Base-by-base conservation (phyloP, 2,888 invertebrate genomes). In the Macrophya annulata region DNA sequence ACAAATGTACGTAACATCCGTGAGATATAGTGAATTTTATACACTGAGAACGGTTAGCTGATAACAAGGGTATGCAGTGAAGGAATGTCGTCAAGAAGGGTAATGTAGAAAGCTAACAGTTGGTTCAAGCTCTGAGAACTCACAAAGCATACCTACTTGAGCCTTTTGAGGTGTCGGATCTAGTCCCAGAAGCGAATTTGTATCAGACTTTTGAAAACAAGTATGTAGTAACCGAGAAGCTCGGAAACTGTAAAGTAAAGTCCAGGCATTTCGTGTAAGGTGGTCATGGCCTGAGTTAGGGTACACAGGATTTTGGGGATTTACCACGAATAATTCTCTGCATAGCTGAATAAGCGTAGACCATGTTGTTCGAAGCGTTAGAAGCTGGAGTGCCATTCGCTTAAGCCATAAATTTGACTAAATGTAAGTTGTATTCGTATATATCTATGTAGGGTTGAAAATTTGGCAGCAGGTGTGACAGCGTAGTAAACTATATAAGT, bases 381-480 rank as follows among this genome's bases (percentile, higher is more conserved):
- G 51, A 8, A 17, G 37, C 31, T 31, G 74, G 45, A n/a, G 37
- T 71, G 71, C 17, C 4, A n/a, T 15, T 51, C 31, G 31, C 15
- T 51, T 8, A 25, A 25, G 51, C 17, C 9, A 51, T 77, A 77
- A 77, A 55, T 77, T 77, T 37, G n/a, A 9, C n/a, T 17, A 37
- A 37, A 77, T n/a, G 77, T 77, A n/a, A 48, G 48, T 55, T 55
- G 77, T 51, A 37, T 55, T 31, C n/a, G 48, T 55, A 55, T 8
- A n/a, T 25, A 21, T 45, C 17, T n/a, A 79, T n/a, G 1, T 37
- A 79, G 51, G 45, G 45, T 31, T 55, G 59, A 79, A 79, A 81
- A 59, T 81, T 81, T 25, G 62, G 81, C 43, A 81, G 62, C 81
- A 81, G 81, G 62, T 59, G 81, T 31, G 21, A 62, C 40, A 43